These are phyloP conservation scores for Marmota monax DNA, from an alignment of 2,113 vertebrate genomes.

Conservation along the genomic window DNA sequence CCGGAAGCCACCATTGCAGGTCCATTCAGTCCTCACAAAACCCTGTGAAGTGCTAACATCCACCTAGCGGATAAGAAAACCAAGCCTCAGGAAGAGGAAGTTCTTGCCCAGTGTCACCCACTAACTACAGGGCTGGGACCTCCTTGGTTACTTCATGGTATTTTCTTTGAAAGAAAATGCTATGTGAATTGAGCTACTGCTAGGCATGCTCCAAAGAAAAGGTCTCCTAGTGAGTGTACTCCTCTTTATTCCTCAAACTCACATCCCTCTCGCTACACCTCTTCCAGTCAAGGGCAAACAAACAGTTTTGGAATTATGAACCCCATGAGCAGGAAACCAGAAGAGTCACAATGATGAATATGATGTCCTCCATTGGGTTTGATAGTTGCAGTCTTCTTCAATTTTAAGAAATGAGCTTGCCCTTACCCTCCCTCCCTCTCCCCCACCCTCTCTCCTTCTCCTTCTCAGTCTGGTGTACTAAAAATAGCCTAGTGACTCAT, in stretches of 20 bases:
- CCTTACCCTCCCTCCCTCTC: neutral
- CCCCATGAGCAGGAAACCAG: neutral
- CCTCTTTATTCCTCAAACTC: neutral
- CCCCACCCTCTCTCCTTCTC: neutral
- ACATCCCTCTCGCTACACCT: neutral
- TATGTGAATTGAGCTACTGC: slow-evolving; percentile 16
- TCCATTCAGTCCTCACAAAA: neutral
- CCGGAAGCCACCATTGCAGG: neutral
- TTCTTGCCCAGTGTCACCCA: neutral
- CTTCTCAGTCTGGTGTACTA: neutral
- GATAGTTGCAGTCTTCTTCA: neutral
- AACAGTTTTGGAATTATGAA: slow-evolving; percentile 18
- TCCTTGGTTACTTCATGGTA: too few relatives aligned
- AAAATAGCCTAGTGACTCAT: slow-evolving; percentile 66
- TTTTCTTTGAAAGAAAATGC: neutral
- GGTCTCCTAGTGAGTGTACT: neutral
- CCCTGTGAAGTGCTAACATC: neutral
- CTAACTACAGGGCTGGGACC: neutral
- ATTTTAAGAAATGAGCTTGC: neutral
- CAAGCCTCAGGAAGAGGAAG: neutral
- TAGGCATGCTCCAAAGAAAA: neutral
- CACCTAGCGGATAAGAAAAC: neutral
- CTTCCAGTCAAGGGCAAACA: neutral
- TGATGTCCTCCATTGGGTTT: neutral
- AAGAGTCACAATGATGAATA: neutral